Base-by-base conservation (phyloP, 2,888 invertebrate species). In the Dilophus febrilis region DNA sequence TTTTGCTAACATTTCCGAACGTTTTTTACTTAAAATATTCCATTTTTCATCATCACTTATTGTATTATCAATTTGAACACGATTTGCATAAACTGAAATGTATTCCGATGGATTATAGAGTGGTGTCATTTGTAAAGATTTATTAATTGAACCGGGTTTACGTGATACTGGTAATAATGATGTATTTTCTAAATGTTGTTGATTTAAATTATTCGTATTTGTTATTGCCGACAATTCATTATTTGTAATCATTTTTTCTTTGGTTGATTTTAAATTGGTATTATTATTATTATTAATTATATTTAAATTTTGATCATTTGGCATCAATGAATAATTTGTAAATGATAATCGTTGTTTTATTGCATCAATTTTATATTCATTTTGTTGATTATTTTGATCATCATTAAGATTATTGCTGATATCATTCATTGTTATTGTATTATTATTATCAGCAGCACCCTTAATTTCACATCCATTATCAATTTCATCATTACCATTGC, bases 21-120 rank as follows among this genome's bases (percentile, higher is more conserved):
- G 58, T 46, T 61, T 61, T 18, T 57, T 59, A 41, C 58, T 54
- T 39, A 62, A 46, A 45, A 61, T 47, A 46, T 59, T 56, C 61
- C 61, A 62, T 46, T 61, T 61, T 47, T 61, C 62, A 44, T 62
- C 61, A 46, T 62, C 61, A 47, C 53, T 54, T 29, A 55, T 55
- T 40, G 55, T 56, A 37, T 53, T 52, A 36, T 56, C 54, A 41
- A 59, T 52, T 45, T 58, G 55, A 49, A 49, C 50, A 30, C 59
- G 58, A 49, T 56, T 61, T 33, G 57, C 52, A 48, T 62, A 62
- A 13, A 62, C 61, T 2, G 61, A 62, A 18, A 54, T 56, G 44
- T 62, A 62, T 27, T 59, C 59, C 10, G 40, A 48, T 42, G 28
- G 29, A 35, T 40, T 36, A 14, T 40, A 30, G 1, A 44, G 50